Base-by-base conservation (phyloP, 2,888 invertebrate species). In the Drosophila pegasa region DNA sequence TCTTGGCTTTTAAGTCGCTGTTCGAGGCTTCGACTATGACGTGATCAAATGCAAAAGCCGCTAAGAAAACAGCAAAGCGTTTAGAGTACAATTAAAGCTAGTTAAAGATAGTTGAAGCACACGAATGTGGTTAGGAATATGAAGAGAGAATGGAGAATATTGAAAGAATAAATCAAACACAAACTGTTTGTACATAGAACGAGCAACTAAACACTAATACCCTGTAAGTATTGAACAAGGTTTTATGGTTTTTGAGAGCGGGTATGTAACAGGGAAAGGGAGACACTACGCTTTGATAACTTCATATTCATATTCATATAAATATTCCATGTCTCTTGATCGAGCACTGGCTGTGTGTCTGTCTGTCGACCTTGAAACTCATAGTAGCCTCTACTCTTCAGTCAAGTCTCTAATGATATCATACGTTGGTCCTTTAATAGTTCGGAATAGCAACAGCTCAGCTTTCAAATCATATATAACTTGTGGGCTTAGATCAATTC, bases 1-100 rank as follows among this genome's bases (percentile, higher is more conserved):
- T 45, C 55, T 55, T 55, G 41, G 33, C 54, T 50, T 35, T 35
- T 50, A 50, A 25, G 25, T 35, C 12, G 10, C 22, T 16, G 5
- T 35, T 14, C 20, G 31, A 10, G 48, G 8, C 29, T 2, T 14
- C n/a, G 29, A 9, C 20, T 16, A 3, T n/a, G 22, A 52, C n/a
- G 27, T 51, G 63, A 27, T 35, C 27, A 25, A 43, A 33, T 35
- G 8, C 12, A 27, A 29, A 27, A 27, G 29, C 18, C 2, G 29
- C 9, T 7, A 18, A 29, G 12, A 12, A 18, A 12, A 47, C 29
- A 47, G 29, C 18, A 31, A 31, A 47, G 3, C 45, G 58, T 50
- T 74, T 64, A 67, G 66, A 55, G 55, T 52, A 40, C 54, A 61
- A 63, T 76, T 71, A 31, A 50, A 76, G 56, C 38, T 41, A 62